These are phyloP conservation scores for Sarcophaga rosellei DNA, from an alignment of 2,888 invertebrate species.

Conservation along the genomic window DNA sequence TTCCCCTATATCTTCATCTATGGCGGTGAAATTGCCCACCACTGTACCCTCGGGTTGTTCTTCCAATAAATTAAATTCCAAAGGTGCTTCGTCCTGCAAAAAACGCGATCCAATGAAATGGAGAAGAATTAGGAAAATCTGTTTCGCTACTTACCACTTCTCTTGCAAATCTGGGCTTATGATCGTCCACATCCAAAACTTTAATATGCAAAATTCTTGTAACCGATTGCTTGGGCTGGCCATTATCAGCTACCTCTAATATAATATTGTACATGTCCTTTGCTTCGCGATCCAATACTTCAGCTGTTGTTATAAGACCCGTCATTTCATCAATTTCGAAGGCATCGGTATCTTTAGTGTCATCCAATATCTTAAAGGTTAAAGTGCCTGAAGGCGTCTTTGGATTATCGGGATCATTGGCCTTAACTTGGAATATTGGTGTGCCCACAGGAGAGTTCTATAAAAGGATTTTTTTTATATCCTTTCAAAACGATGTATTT, in stretches of 20 bases:
- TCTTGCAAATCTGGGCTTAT: conserved; percentile 87
- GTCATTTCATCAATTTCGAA: conserved; percentile 86
- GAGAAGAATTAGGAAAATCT: background rate
- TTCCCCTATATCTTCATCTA: conserved; percentile 88
- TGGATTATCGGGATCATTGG: conserved; percentile 90
- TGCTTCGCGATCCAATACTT: conserved; percentile 87
- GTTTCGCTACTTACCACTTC: conserved; percentile 73
- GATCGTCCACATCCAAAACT: conserved; percentile 90
- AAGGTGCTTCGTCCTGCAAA: conserved; percentile 85
- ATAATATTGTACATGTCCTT: conserved; percentile 89
- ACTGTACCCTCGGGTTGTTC: conserved; percentile 86
- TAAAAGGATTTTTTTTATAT: conserved; percentile 30
- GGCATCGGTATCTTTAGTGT: conserved; percentile 84
- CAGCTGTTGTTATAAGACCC: conserved; percentile 88
- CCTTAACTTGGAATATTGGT: conserved; percentile 88
- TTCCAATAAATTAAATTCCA: conserved; percentile 85
- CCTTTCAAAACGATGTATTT: background rate
- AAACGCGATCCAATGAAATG: background rate
- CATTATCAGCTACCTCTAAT: conserved; percentile 89
- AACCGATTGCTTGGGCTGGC: conserved; percentile 88
- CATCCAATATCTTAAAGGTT: conserved; percentile 87
- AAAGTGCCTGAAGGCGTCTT: conserved; percentile 88
- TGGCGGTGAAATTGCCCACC: conserved; percentile 86
- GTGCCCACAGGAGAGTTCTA: conserved; percentile 88
- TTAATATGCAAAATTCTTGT: conserved; percentile 87